Percentiles rank a stretch among this genome's conserved stretches.
These are phyloP conservation scores for Terebella lapidaria DNA, from an alignment of 2,888 invertebrate species.

Conservation along the genomic window DNA sequence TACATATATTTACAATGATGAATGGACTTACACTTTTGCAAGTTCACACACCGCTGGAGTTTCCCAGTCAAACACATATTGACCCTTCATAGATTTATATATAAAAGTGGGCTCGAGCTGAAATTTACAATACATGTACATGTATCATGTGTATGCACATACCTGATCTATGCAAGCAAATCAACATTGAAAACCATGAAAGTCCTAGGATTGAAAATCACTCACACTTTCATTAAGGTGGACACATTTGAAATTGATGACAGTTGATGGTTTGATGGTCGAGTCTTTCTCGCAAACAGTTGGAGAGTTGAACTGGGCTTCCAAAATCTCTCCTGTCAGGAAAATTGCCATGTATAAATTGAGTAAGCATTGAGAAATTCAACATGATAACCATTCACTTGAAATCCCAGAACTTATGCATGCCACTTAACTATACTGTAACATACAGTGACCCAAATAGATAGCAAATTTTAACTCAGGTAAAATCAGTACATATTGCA, in stretches of 20 bases:
- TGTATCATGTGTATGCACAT: too few relatives aligned
- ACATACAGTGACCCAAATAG: too few relatives aligned
- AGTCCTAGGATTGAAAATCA: neutral
- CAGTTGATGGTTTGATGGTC: neutral
- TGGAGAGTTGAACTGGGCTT: neutral
- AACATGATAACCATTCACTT: too few relatives aligned
- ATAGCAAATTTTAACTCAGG: too few relatives aligned
- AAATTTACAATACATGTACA: too few relatives aligned
- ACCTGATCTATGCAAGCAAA: neutral
- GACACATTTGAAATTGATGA: neutral
- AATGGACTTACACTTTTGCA: neutral
- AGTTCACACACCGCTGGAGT: conserved; percentile 1
- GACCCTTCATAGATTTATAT: neutral
- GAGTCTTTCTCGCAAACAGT: neutral
- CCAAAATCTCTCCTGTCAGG: too few relatives aligned
- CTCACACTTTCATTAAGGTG: neutral
- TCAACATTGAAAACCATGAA: neutral
- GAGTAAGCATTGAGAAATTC: too few relatives aligned
- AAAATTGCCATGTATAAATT: too few relatives aligned
- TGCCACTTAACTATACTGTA: neutral
- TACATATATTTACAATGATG: too few relatives aligned
- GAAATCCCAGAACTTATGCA: neutral
- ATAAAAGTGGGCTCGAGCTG: neutral
- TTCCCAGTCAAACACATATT: neutral
- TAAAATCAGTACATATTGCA: too few relatives aligned